Percentiles rank a stretch among this genome's conserved stretches.
These are phyloP conservation scores for Apocheima hispidaria DNA, from an alignment of 2,888 invertebrate genomes.

Conservation along the genomic window DNA sequence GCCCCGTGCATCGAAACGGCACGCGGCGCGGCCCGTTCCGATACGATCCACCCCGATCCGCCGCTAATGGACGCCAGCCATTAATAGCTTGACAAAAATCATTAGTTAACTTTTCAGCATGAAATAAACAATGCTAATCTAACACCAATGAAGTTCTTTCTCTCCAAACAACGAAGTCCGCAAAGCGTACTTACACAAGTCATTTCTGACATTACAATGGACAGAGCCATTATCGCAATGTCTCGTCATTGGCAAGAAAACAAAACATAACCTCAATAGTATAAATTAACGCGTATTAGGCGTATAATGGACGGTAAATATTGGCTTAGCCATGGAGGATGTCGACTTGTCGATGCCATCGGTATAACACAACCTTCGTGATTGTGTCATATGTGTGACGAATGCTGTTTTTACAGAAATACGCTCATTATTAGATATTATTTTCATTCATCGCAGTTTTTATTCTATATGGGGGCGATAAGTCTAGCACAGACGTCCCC, in stretches of 20 bases:
- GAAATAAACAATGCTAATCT: constrained; percentile 5
- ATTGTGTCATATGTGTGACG: constrained; percentile 22
- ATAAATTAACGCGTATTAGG: constrained; percentile 33
- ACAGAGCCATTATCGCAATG: constrained; percentile 19
- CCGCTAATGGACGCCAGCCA: no score
- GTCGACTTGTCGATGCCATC: constrained; percentile 6
- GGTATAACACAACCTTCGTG: constrained; percentile 13
- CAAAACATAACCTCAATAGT: constrained; percentile 23
- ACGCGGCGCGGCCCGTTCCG: no score
- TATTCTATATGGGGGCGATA: neutral
- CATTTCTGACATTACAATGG: constrained; percentile 25
- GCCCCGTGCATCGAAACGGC: no score
- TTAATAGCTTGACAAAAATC: neutral
- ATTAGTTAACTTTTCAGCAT: neutral
- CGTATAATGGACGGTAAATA: constrained; percentile 32
- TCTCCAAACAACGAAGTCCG: constrained; percentile 3
- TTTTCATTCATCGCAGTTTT: no score
- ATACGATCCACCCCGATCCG: no score
- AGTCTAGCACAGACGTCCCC: neutral
- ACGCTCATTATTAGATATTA: constrained; percentile 24
- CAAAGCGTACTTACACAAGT: constrained; percentile 15
- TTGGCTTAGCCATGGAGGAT: constrained; percentile 22
- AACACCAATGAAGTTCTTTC: constrained; percentile 13
- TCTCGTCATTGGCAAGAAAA: constrained; percentile 25
- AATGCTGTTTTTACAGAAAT: constrained; percentile 14